Percentiles rank a stretch among this genome's conserved stretches.
These are phyloP conservation scores for Rhorus exstirpatorius DNA, from an alignment of 2,888 invertebrate genomes.

Conservation along the genomic window DNA sequence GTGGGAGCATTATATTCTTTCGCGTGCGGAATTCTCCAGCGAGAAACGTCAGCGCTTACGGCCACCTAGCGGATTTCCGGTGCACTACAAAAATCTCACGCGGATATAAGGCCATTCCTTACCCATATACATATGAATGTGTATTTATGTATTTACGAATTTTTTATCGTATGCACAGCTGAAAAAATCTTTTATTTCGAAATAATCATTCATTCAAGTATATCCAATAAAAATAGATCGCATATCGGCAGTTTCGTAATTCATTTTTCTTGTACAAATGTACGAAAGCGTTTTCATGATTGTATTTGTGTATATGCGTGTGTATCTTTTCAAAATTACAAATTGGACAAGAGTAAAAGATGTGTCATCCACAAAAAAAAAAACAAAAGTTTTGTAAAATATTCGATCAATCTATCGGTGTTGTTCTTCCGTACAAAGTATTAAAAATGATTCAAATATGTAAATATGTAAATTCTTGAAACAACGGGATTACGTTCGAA, in stretches of 20 bases:
- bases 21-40: no score
- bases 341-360: no score
- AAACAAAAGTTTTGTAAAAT: background rate
- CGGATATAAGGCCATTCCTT: no score
- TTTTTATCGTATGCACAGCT: background rate
- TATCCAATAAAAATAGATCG: background rate
- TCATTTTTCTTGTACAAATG: background rate
- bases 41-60: no score
- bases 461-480: background rate
- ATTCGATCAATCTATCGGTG: background rate
- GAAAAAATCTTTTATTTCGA: background rate
- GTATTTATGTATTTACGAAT: background rate
- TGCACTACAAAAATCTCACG: no score
- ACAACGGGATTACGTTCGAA: no score
- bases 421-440: background rate
- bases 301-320: background rate
- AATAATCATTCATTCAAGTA: slow-evolving; percentile 10
- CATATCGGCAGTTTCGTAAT: background rate
- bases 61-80: no score
- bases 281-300: background rate
- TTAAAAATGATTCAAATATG: slow-evolving; percentile 3
- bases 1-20: no score
- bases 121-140: no score
- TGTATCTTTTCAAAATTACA: no score
- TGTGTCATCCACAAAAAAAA: no score